Base-by-base conservation (phyloP, 2,888 invertebrate genomes). In the Cheilosia vulpina region DNA sequence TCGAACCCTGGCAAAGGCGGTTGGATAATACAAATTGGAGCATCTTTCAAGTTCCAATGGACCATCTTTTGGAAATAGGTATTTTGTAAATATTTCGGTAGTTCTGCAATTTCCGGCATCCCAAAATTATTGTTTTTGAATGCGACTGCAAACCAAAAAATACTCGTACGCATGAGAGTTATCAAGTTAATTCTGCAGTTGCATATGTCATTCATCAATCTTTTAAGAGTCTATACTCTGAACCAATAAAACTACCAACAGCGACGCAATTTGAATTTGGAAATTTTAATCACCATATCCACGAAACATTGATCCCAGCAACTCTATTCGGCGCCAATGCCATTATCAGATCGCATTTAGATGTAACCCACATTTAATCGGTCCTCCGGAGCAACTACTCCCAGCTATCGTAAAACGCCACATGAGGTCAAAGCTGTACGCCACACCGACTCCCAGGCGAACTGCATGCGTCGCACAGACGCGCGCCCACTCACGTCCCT, bases 281-380 rank as follows among this genome's bases (percentile, higher is more conserved):
- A 72, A 72, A 63, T 60, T 75, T 60, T 60, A 79, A 75, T 66
- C 66, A 65, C 38, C 27, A 57, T 7, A 38, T 17, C 24, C 41
- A 65, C 57, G 52, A 31, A 34, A 66, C 34, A 17, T 27, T 58
- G 50, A 60, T 58, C 53, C 38, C 50, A 62, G 66, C 81, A 81
- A 77, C 52, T 85, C 62, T 57, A 77, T 77, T 81, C 81, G 85
- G 85, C 85, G 85, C 85, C 85, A 85, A 72, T 81, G 24, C 66
- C 45, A 58, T 77, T 85, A 85, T 85, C 85, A 85, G 85, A 85
- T 85, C 72, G 81, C 77, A 85, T 81, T 68, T 63, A 68, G 76
- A 81, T 63, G 72, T 81, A 85, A 81, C 85, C 85, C 85, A 85
- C 85, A 81, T 81, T 81, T 85, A 85, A 85, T 66, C 72, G 81